A percentile compares a stretch with the other conserved stretches of the same genome.
These are phyloP conservation scores for Apamea sordens DNA, from an alignment of 2,888 invertebrate species.

Conservation along the genomic window DNA sequence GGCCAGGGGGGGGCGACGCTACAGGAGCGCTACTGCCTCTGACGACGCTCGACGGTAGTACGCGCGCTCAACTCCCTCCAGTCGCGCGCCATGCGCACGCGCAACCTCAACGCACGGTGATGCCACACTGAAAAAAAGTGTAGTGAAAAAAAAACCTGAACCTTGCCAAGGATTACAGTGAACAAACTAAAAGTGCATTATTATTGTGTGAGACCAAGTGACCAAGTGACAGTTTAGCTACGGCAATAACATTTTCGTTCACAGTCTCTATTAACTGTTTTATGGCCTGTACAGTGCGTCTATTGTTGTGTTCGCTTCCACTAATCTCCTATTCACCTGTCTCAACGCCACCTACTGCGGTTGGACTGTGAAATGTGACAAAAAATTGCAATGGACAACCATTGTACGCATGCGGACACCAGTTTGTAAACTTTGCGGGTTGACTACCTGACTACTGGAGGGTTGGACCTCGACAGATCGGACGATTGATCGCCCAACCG, in stretches of 20 bases:
- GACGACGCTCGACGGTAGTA: slow-evolving; percentile 85
- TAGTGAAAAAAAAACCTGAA: slow-evolving; percentile 70
- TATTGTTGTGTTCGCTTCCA: slow-evolving; percentile 87
- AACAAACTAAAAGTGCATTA: slow-evolving; percentile 68
- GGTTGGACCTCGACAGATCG: slow-evolving; percentile 79
- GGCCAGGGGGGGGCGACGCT: slow-evolving; percentile 73
- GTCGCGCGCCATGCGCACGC: slow-evolving; percentile 86
- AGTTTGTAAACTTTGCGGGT: slow-evolving; percentile 88
- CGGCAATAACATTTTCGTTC: slow-evolving; percentile 77
- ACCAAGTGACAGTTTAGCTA: slow-evolving; percentile 75
- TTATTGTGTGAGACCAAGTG: slow-evolving; percentile 69
- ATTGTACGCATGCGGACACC: slow-evolving; percentile 79
- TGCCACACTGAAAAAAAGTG: slow-evolving; percentile 71
- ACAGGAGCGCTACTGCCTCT: slow-evolving; percentile 90
- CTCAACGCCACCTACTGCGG: slow-evolving; percentile 82
- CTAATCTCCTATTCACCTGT: slow-evolving; percentile 88
- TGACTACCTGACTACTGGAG: slow-evolving; percentile 87
- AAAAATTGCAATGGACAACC: slow-evolving; percentile 88
- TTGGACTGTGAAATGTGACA: slow-evolving; percentile 89
- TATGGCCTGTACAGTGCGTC: slow-evolving; percentile 85
- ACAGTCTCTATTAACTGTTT: slow-evolving; percentile 85
- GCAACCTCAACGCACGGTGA: slow-evolving; percentile 79
- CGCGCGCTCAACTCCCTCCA: slow-evolving; percentile 87
- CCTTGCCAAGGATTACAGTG: slow-evolving; percentile 86
- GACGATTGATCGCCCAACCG: slow-evolving; percentile 84